Evolutionary conservation across 2,888 invertebrate species (phyloP).

Genomic region (Lasioglossum pauxillum): DNA sequence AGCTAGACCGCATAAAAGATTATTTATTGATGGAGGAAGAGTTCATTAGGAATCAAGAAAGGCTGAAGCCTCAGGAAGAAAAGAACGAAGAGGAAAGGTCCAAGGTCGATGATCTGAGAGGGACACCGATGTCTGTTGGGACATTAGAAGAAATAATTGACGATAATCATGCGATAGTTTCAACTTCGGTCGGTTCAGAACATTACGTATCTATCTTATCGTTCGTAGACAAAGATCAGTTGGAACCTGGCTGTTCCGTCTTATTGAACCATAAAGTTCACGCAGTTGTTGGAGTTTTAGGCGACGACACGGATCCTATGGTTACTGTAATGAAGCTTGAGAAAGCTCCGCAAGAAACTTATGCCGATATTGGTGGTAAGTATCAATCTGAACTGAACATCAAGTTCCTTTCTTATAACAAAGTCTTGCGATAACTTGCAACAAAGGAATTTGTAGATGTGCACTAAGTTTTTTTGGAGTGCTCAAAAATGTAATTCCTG

Average conservation of each 20-base stretch:
- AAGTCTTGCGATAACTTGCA: too few species aligned
- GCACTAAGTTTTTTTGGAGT: too few species aligned
- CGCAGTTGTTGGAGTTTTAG: conserved; percentile 99
- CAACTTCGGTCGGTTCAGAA: conserved; percentile 99
- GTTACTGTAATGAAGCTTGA: conserved; percentile 99
- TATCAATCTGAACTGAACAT: neutral
- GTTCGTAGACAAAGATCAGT: conserved; percentile 99
- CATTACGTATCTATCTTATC: conserved; percentile 99
- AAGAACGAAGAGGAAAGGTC: conserved; percentile 99
- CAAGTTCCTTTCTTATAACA: too few species aligned
- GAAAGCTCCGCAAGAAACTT: conserved; percentile 99
- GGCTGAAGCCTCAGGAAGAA: conserved; percentile 99
- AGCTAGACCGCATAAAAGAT: conserved; percentile 99
- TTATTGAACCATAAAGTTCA: conserved; percentile 99
- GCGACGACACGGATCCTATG: conserved; percentile 99
- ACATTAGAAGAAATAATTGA: conserved; percentile 99
- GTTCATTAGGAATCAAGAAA: conserved; percentile 99
- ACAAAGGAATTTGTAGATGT: too few species aligned
- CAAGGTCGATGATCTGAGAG: conserved; percentile 98
- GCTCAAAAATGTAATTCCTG: neutral
- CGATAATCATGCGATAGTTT: conserved; percentile 99
- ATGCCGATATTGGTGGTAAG: conserved; percentile 97
- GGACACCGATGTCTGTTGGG: conserved; percentile 99
- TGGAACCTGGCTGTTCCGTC: conserved; percentile 99
- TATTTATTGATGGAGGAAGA: conserved; percentile 99